These are phyloP conservation scores for Conistra vaccinii DNA, from an alignment of 2,888 invertebrate species.

Conservation along the genomic window DNA sequence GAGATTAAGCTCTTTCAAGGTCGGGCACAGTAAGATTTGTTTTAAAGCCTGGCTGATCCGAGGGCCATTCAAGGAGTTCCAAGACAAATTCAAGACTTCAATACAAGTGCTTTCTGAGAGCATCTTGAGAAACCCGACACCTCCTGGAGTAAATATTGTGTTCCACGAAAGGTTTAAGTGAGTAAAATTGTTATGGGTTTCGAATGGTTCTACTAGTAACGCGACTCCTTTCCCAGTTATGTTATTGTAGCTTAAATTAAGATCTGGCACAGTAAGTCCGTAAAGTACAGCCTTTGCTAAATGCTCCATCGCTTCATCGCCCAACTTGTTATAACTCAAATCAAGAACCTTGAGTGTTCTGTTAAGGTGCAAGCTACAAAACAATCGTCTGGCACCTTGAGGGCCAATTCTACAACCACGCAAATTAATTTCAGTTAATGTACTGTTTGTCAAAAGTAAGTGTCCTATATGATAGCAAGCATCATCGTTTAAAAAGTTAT, in stretches of 20 bases:
- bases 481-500: constrained; percentile 80
- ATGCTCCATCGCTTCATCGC: constrained; percentile 73
- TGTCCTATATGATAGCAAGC: constrained; percentile 82
- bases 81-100: constrained; percentile 78
- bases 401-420: constrained; percentile 82
- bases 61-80: constrained; percentile 76
- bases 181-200: constrained; percentile 76
- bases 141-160: constrained; percentile 70
- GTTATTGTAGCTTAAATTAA: constrained; percentile 78
- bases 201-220: constrained; percentile 74
- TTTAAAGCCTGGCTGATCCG: constrained; percentile 73
- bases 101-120: constrained; percentile 74
- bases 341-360: constrained; percentile 72
- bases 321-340: constrained; percentile 76
- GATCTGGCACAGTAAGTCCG: constrained; percentile 72
- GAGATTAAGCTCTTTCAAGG: constrained; percentile 73
- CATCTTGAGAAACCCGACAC: constrained; percentile 67
- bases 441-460: constrained; percentile 76
- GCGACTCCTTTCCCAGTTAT: constrained; percentile 74
- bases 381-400: constrained; percentile 72
- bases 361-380: constrained; percentile 71
- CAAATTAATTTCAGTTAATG: constrained; percentile 76
- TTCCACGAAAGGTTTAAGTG: constrained; percentile 83
- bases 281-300: constrained; percentile 71
- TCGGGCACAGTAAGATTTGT: constrained; percentile 70